These are phyloP conservation scores for Pomacea maculata DNA, from an alignment of 1,140 invertebrate genomes.

Conservation along the genomic window DNA sequence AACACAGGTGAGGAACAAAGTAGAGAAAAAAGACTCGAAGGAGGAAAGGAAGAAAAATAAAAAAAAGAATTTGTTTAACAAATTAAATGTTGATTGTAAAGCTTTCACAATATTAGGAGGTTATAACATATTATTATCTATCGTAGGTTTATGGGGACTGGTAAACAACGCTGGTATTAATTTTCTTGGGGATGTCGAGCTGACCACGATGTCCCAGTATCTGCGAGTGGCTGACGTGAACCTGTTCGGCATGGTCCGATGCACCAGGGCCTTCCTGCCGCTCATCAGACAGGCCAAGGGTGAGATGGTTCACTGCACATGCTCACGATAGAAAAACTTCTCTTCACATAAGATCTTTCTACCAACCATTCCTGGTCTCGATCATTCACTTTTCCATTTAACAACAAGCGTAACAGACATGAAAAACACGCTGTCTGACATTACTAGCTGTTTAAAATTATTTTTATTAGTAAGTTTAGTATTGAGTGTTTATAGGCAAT, in stretches of 20 bases:
- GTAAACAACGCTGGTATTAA: slow-evolving; percentile 79
- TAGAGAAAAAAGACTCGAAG: background rate
- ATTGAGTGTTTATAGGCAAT: background rate
- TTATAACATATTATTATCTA: background rate
- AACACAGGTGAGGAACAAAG: slow-evolving; percentile 23
- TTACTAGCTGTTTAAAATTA: too few species aligned
- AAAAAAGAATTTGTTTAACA: too few species aligned
- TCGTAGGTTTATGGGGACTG: slow-evolving; percentile 48
- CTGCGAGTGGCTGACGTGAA: slow-evolving; percentile 77
- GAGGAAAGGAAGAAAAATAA: too few species aligned
- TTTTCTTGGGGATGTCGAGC: slow-evolving; percentile 88
- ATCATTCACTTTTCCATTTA: too few species aligned
- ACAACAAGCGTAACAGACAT: too few species aligned
- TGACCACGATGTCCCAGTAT: slow-evolving; percentile 73
- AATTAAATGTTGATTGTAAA: too few species aligned
- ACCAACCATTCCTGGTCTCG: too few species aligned
- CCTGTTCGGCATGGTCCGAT: slow-evolving; percentile 80
- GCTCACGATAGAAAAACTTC: background rate
- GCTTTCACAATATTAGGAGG: too few species aligned
- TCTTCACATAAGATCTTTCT: too few species aligned
- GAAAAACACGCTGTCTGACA: too few species aligned
- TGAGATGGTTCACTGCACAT: slow-evolving; percentile 35
- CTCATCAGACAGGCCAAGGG: slow-evolving; percentile 74
- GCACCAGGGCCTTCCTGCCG: slow-evolving; percentile 79
- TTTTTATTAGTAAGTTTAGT: too few species aligned